Base-by-base conservation (phyloP, 2,888 invertebrate species). In the Eupithecia inturbata region DNA sequence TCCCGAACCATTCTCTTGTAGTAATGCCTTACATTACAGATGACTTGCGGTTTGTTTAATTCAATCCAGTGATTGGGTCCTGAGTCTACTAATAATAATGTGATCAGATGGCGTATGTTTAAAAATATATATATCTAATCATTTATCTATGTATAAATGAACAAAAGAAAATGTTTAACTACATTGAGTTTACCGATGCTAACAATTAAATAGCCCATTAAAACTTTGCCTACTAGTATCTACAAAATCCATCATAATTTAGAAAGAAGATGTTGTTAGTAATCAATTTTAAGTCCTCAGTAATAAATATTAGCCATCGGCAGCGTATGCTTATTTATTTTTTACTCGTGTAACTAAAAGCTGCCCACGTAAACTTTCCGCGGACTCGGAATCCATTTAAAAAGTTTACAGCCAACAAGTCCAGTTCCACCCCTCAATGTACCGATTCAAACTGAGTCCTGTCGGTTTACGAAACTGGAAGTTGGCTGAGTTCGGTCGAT, bases 311-410 rank as follows among this genome's bases (percentile, higher is more conserved):
- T 73, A 77, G 71, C 77, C 76, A 79, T 80, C 75, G 80, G 77
- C 77, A 79, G 80, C 80, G 77, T 70, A 77, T 75, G 74, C 71
- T 79, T 82, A 87, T 89, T 89, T 88, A 88, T 87, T 86, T 89
- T 87, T 87, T 86, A 88, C 79, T 83, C 81, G 83, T 81, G 82
- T 83, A 84, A 83, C 80, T 83, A 79, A 77, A 81, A 77, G 73
- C 78, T 80, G 76, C 74, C 71, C 12, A 36, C 63, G 70, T 71
- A 71, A 86, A 87, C 82, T 85, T 84, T 75, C 73, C 78, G 75
- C 72, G 85, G 83, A 84, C 84, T 85, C 83, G 77, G 80, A 91
- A 88, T 90, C 86, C 90, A 91, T 90, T 90, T 89, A 85, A 88
- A 89, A 92, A 91, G 87, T 91, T 91, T 82, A 78, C 76, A 82